phyloP scores from a whole-genome alignment of 2,888 invertebrate genomes.

The Macropis europaea region DNA sequence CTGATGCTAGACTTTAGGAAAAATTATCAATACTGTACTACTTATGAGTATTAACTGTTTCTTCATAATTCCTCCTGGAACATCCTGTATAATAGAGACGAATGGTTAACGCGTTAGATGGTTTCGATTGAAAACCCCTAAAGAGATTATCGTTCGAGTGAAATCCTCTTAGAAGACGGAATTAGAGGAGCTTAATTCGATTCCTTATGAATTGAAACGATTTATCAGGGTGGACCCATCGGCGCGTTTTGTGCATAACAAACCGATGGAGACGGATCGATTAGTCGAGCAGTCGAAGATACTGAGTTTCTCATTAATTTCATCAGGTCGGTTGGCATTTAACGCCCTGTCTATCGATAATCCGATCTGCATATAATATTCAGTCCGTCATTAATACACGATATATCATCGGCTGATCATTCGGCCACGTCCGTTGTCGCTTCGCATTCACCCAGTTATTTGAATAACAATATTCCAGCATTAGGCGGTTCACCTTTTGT shows the following conservation, averaged over 20 bases:
- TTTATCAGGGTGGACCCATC: conserved; percentile 46
- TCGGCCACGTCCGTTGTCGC: conserved; percentile 28
- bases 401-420: conserved; percentile 67
- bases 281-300: conserved; percentile 20
- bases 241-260: conserved; percentile 18
- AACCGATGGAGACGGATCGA: conserved; percentile 34
- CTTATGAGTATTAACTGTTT: no score
- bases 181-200: conserved; percentile 20
- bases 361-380: conserved; percentile 67
- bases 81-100: neutral
- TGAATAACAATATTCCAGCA: conserved; percentile 75
- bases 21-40: no score
- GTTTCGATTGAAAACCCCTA: neutral
- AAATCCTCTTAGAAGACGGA: conserved; percentile 50
- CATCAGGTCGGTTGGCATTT: conserved; percentile 48
- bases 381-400: conserved; percentile 65
- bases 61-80: no score
- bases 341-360: conserved; percentile 60
- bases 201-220: conserved; percentile 38
- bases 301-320: conserved; percentile 60
- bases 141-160: conserved; percentile 11
- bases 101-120: conserved; percentile 5
- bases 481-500: conserved; percentile 64
- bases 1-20: no score
- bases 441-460: conserved; percentile 57